Conservation (phyloP, 1,140 invertebrate species). For the Drosophila parvula region DNA sequence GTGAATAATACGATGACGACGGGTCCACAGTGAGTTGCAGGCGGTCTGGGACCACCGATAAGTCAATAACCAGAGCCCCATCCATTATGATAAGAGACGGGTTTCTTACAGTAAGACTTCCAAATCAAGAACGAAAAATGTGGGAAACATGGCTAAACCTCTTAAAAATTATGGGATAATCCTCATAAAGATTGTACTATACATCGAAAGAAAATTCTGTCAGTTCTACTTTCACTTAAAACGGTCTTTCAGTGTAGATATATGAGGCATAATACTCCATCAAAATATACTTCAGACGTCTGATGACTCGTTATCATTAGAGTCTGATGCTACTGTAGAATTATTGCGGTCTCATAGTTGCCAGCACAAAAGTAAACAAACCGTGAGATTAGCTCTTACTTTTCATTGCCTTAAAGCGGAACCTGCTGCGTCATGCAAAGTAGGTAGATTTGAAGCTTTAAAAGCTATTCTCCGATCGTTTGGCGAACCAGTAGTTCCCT, state of each 20-base stretch:
- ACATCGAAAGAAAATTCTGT: background rate
- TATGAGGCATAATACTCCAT: background rate
- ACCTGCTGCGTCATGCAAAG: constrained; percentile 19
- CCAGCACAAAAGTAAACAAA: constrained; percentile 27
- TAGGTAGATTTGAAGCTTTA: constrained; percentile 20
- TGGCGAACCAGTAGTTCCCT: background rate
- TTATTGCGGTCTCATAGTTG: constrained; percentile 8
- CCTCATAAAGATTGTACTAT: too few species aligned
- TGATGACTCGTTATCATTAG: background rate
- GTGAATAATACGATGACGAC: background rate
- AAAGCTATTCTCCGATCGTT: background rate
- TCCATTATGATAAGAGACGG: background rate
- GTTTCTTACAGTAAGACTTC: background rate
- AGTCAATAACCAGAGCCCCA: background rate
- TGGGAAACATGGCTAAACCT: background rate
- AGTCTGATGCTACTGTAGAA: background rate
- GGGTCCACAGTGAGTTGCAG: background rate
- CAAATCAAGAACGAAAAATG: background rate
- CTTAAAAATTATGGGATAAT: background rate
- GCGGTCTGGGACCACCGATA: background rate
- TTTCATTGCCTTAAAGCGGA: background rate
- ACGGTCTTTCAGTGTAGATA: background rate
- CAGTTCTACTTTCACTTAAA: background rate
- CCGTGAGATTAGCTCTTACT: constrained; percentile 18
- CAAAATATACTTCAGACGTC: background rate